Percentiles rank a stretch among this genome's conserved stretches.
phyloP scores from a whole-genome alignment of 1,140 invertebrate genomes.

The Cyrtorhinus lividipennis region DNA sequence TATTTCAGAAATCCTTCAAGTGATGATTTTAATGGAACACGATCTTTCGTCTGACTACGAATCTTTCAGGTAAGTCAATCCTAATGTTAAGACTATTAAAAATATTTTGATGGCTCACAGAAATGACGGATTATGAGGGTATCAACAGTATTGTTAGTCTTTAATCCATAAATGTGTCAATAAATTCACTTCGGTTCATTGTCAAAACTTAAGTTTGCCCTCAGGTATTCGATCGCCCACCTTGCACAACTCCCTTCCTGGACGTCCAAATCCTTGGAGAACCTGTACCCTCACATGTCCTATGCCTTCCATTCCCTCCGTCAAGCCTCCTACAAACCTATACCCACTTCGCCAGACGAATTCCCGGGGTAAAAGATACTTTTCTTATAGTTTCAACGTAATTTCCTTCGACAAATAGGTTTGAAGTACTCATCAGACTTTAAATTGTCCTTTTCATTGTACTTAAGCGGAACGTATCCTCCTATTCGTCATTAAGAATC shows the following conservation, averaged over 20 bases:
- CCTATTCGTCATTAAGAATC: no score
- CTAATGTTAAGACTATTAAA: background rate
- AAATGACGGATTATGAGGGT: no score
- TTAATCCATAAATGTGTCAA: no score
- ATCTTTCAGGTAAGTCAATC: constrained; percentile 50
- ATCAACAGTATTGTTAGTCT: no score
- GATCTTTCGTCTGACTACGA: constrained; percentile 64
- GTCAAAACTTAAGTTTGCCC: no score
- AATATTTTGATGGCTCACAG: background rate
- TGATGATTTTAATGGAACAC: constrained; percentile 79
- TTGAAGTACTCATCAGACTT: no score
- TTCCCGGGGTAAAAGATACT: background rate
- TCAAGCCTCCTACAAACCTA: background rate
- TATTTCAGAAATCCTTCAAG: constrained; percentile 85
- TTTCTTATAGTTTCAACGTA: no score
- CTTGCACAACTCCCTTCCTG: background rate
- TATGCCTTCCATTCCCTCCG: background rate
- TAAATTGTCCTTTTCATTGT: no score
- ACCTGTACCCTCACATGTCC: background rate
- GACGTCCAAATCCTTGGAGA: background rate
- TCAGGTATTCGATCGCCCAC: background rate
- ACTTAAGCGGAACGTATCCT: no score
- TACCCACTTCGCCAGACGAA: background rate
- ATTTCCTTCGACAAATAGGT: no score
- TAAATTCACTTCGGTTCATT: no score